Conservation (phyloP, 1,140 invertebrate genomes). For the Geopemphigus sp. region DNA sequence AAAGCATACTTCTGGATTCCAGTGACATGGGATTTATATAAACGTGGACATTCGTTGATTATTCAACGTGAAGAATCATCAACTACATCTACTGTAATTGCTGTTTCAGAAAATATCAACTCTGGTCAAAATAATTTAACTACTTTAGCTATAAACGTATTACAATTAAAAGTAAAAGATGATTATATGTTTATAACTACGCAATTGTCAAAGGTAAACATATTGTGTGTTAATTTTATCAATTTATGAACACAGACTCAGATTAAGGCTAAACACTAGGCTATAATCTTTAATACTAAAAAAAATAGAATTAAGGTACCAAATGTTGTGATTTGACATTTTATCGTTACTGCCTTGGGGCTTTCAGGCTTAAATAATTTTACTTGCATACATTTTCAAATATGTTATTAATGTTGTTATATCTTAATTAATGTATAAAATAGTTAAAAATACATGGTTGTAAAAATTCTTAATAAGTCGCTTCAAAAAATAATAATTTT, state of each 20-base stretch:
- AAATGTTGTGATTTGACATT: too few species aligned
- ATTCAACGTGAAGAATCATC: constrained; percentile 68
- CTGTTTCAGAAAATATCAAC: constrained; percentile 38
- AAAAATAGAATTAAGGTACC: too few species aligned
- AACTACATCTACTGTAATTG: constrained; percentile 35
- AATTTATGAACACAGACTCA: not conserved
- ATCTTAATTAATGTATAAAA: too few species aligned
- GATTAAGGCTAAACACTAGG: too few species aligned
- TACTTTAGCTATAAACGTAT: constrained; percentile 63
- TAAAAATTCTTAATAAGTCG: too few species aligned
- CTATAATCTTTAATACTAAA: too few species aligned
- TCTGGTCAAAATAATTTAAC: constrained; percentile 50
- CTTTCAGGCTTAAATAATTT: too few species aligned
- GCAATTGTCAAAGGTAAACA: constrained; percentile 44
- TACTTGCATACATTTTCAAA: too few species aligned
- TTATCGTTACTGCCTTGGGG: too few species aligned
- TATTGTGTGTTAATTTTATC: not conserved
- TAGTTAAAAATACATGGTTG: too few species aligned
- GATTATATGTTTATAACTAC: constrained; percentile 76
- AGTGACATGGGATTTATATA: constrained; percentile 36
- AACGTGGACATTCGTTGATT: constrained; percentile 58
- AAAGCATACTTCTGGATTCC: constrained; percentile 61
- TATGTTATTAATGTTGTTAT: too few species aligned
- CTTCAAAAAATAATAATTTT: too few species aligned
- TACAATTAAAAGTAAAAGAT: constrained; percentile 76